These are phyloP conservation scores for Anaspis maculata DNA, from an alignment of 2,888 invertebrate species.

Conservation along the genomic window DNA sequence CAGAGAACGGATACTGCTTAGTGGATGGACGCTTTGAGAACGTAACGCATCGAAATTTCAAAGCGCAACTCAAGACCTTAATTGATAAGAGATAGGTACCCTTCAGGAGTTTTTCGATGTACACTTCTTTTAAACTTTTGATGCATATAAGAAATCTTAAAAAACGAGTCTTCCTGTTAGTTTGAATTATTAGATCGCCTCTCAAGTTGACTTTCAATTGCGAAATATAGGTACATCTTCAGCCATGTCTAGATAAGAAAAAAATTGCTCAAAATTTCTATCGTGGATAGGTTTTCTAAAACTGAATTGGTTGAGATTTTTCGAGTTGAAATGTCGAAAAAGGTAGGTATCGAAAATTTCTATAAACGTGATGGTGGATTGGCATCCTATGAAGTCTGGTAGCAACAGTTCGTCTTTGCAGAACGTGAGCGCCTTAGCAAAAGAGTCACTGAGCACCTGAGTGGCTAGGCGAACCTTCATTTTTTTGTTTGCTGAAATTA, in stretches of 20 bases:
- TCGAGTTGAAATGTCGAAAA: slow-evolving; percentile 6
- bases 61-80: no score
- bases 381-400: slow-evolving; percentile 1
- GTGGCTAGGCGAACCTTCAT: slow-evolving; percentile 7
- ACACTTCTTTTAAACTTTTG: slow-evolving; percentile 6
- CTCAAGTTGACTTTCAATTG: no score
- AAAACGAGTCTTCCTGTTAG: slow-evolving; percentile 12
- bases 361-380: slow-evolving; percentile 3
- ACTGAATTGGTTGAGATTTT: no score
- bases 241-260: no score
- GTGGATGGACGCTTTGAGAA: no score
- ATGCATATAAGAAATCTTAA: slow-evolving; percentile 11
- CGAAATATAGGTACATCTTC: no score
- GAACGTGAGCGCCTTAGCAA: slow-evolving; percentile 2
- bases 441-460: slow-evolving; percentile 4
- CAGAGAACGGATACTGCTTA: no score
- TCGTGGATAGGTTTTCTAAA: no score
- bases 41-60: no score
- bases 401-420: slow-evolving; percentile 1
- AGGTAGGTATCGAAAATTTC: slow-evolving; percentile 4
- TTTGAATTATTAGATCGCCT: neutral
- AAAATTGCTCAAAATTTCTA: no score
- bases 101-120: no score
- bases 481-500: slow-evolving; percentile 9
- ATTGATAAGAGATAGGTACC: no score